Percentiles rank a stretch among this genome's conserved stretches.
Evolutionary conservation across 1,140 invertebrate species (phyloP).

Genomic region (Acromyrmex echinatior): DNA sequence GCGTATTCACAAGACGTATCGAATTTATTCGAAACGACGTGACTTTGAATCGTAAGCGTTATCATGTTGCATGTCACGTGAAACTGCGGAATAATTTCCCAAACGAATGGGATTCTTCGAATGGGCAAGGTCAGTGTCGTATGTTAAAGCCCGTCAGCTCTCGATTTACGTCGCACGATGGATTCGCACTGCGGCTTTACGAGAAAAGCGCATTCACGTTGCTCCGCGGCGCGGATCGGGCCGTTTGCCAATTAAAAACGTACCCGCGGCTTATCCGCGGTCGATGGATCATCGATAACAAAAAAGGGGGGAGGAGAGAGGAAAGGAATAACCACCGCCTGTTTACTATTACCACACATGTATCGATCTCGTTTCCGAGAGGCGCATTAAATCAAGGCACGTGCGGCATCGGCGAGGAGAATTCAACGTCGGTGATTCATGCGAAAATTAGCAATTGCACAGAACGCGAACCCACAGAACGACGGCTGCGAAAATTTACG

Average conservation of each 20-base stretch:
- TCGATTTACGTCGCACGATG: background rate
- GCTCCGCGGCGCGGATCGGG: constrained; percentile 46
- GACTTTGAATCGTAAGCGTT: background rate
- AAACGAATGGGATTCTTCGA: constrained; percentile 3
- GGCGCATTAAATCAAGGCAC: constrained; percentile 27
- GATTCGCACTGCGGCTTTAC: constrained; percentile 5
- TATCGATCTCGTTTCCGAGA: constrained; percentile 36
- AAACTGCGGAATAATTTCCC: constrained; percentile 5
- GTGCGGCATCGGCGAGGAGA: constrained; percentile 6
- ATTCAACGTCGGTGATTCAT: background rate
- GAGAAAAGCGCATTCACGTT: constrained; percentile 55
- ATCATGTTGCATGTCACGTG: background rate
- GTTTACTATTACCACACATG: constrained; percentile 8
- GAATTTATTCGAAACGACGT: background rate
- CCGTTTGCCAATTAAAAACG: constrained; percentile 48
- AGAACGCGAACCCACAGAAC: background rate
- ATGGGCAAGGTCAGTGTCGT: constrained; percentile 70
- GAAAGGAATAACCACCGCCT: background rate
- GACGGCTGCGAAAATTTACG: background rate
- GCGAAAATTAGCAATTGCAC: constrained; percentile 20
- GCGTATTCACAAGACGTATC: too few species aligned
- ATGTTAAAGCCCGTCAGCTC: constrained; percentile 8
- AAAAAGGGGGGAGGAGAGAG: too few species aligned
- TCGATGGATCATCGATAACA: constrained; percentile 6
- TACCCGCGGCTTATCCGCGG: background rate